phyloP scores from a whole-genome alignment of 53 echinoderm and acorn worm species.

The Apostichopus leukothele region DNA sequence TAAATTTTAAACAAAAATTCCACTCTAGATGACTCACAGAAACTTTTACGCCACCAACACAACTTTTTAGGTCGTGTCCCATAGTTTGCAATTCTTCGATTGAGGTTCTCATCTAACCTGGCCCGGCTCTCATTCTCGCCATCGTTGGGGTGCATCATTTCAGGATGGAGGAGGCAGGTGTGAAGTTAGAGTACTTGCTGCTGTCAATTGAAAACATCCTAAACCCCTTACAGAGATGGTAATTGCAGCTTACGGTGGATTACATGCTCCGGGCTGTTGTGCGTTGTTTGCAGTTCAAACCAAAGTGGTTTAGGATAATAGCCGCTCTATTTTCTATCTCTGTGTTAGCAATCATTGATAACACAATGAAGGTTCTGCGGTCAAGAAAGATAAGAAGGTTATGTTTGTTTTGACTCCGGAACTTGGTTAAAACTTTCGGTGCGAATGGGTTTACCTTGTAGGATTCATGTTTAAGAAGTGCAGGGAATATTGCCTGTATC shows the following conservation, averaged over 20 bases:
- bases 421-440: background rate
- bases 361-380: background rate
- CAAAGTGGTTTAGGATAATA: background rate
- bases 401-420: background rate
- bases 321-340: background rate
- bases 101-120: too few species aligned
- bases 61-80: too few species aligned
- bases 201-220: constrained; percentile 1
- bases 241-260: constrained; percentile 18
- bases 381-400: background rate
- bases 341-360: constrained; percentile 2
- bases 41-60: too few species aligned
- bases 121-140: too few species aligned
- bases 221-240: constrained; percentile 27
- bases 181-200: background rate
- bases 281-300: constrained; percentile 6
- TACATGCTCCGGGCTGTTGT: constrained; percentile 31
- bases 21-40: too few species aligned
- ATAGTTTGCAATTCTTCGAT: too few species aligned
- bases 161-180: background rate
- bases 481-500: too few species aligned
- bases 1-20: too few species aligned
- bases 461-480: too few species aligned
- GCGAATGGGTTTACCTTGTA: too few species aligned
- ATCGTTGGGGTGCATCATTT: too few species aligned